These are phyloP conservation scores for Mustela erminea DNA, from an alignment of 2,797 vertebrate species.

Conservation along the genomic window DNA sequence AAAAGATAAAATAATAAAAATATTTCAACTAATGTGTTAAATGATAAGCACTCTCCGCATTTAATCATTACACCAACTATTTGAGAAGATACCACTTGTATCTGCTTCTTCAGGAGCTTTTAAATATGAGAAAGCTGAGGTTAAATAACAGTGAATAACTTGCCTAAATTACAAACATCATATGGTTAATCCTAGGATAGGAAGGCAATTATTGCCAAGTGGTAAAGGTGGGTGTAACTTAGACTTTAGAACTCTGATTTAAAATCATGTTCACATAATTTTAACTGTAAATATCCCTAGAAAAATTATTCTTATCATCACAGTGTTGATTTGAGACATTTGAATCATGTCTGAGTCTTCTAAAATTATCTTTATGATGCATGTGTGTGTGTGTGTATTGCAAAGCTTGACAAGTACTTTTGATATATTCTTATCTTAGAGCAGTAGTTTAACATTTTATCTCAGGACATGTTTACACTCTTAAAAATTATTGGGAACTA, in stretches of 20 bases:
- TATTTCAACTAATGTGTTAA: not conserved
- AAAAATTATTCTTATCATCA: not conserved
- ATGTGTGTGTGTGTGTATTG: not conserved
- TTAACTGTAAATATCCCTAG: not conserved
- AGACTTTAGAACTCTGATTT: not conserved
- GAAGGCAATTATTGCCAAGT: not conserved
- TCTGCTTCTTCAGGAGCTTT: not conserved
- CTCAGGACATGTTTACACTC: not conserved
- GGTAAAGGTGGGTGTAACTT: not conserved
- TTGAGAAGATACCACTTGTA: not conserved
- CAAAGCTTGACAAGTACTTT: not conserved
- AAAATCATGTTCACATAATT: not conserved
- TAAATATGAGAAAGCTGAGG: not conserved
- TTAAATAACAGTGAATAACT: not conserved
- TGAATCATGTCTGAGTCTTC: not conserved
- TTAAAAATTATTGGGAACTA: not conserved
- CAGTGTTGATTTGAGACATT: not conserved
- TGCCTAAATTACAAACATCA: not conserved
- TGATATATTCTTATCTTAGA: not conserved
- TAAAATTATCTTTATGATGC: not conserved
- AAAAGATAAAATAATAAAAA: slow-evolving; percentile 11
- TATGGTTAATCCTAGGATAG: not conserved
- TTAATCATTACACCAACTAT: not conserved
- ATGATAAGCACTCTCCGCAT: not conserved
- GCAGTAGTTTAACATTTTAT: not conserved